Evolutionary conservation across 2,797 vertebrate species (phyloP), one percentile per base, ranked within the genome.

Genomic region (Bovichtus diacanthus): DNA sequence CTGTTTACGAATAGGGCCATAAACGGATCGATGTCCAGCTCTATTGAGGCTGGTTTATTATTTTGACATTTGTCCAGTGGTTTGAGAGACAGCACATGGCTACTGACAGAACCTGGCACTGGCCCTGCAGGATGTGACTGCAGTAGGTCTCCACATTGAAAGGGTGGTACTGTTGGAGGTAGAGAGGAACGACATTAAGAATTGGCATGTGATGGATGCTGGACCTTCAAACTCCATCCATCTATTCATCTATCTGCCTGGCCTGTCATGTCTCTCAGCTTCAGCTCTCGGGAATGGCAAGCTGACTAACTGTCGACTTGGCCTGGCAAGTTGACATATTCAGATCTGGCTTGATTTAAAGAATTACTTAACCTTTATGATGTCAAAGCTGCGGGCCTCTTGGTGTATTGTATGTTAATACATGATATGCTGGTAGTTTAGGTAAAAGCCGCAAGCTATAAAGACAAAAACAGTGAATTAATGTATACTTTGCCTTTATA

Each of bases 301-400:
- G 68, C 60, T 87, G 86, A 84, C 81, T 83, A 80, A 82, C 84
- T 64, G 90, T 83, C 80, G 62, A 51, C 77, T 77, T 39, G 77
- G 83, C 80, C 84, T 80, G 83, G 81, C 81, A 41, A 83, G 80
- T 88, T 92, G 92, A 93, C 93, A 93, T 83, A 90, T 93, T 91
- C 81, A 74, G 86, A 94, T 94, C 89, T 68, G 86, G 80, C 87
- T 83, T 94, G 93, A 93, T 95, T 94, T 90, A 90, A 90, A 84
- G 92, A 92, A 94, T 95, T 93, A 93, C 90, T 96, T 95, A 95
- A 95, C 94, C 94, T 96, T 95, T 94, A 89, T 86, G 82, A 88
- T 90, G 89, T 90, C 86, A 88, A 91, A 84, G 90, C 94, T 86
- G 70, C 59, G 83, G 90, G 88, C 80, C 73, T 81, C 64, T 60